Percentiles rank a stretch among this genome's conserved stretches.
Evolutionary conservation across 2,797 vertebrate genomes (phyloP).

Genomic region (Phalloptychus januarius): DNA sequence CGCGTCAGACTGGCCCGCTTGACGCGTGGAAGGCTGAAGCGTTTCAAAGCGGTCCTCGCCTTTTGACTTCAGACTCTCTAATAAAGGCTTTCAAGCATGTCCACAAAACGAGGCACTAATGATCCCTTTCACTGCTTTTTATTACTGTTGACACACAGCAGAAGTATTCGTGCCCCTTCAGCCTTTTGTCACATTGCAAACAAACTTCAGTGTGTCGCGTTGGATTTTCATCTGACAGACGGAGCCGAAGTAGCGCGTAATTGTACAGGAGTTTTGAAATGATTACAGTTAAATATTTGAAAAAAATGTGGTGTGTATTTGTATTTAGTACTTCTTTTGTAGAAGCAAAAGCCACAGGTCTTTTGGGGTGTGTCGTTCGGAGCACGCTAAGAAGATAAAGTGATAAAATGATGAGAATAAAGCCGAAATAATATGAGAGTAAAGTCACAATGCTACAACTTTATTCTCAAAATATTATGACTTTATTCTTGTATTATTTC

Average conservation of each 20-base stretch:
- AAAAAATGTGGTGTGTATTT: not conserved
- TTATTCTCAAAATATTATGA: too few relatives aligned
- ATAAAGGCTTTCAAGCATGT: not conserved
- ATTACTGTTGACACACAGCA: not conserved
- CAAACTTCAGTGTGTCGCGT: not conserved
- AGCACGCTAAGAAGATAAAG: too few relatives aligned
- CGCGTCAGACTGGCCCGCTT: not conserved
- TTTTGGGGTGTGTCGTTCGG: not conserved
- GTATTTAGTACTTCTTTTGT: not conserved
- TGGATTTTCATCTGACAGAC: not conserved
- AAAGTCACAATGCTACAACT: too few relatives aligned
- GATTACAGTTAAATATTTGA: not conserved
- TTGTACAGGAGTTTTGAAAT: not conserved
- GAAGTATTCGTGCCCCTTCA: not conserved
- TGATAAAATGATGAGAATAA: too few relatives aligned
- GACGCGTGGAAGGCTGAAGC: not conserved
- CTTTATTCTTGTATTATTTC: too few relatives aligned
- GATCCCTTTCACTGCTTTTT: conserved; percentile 1
- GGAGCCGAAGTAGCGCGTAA: not conserved
- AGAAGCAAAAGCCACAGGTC: not conserved
- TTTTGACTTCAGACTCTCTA: not conserved
- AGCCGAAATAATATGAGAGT: too few relatives aligned
- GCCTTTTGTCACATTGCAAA: not conserved
- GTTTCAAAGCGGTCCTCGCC: not conserved
- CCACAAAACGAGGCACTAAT: not conserved